Percentiles rank a stretch among this genome's conserved stretches.
phyloP scores from a whole-genome alignment of 1,140 invertebrate species.

The Pentalonia nigronervosa region DNA sequence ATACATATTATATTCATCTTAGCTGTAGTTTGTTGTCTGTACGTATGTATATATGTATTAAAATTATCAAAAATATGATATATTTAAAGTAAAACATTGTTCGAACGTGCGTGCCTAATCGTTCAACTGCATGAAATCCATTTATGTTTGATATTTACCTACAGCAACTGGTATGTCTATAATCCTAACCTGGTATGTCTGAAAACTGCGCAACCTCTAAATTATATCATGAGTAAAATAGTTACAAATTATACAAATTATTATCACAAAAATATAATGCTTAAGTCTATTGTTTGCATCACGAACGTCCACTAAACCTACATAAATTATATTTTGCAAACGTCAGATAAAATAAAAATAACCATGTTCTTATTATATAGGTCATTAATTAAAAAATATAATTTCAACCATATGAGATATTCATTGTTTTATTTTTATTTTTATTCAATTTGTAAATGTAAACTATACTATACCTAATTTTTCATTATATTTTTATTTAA shows the following conservation, averaged over 20 bases:
- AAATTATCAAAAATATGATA: background rate
- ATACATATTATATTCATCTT: background rate
- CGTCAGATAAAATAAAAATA: background rate
- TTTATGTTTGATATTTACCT: background rate
- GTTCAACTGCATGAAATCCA: background rate
- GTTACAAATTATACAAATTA: background rate
- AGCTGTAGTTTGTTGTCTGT: background rate
- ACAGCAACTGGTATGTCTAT: background rate
- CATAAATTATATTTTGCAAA: background rate
- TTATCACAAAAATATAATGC: slow-evolving; percentile 13
- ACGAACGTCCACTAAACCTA: slow-evolving; percentile 34
- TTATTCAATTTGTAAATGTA: background rate
- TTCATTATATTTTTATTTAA: too few species aligned
- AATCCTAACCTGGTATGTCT: too few species aligned
- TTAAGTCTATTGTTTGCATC: slow-evolving; percentile 43
- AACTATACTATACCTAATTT: background rate
- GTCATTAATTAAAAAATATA: background rate
- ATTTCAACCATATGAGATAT: background rate
- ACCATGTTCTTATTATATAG: background rate
- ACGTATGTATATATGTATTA: background rate
- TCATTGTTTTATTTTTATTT: slow-evolving; percentile 13
- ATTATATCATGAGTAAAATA: slow-evolving; percentile 46
- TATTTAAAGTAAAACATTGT: slow-evolving; percentile 23
- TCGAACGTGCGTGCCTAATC: slow-evolving; percentile 41
- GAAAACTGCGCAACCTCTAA: slow-evolving; percentile 1